Base-by-base conservation (phyloP, 1,140 invertebrate species). In the Chrysoperla carnea region DNA sequence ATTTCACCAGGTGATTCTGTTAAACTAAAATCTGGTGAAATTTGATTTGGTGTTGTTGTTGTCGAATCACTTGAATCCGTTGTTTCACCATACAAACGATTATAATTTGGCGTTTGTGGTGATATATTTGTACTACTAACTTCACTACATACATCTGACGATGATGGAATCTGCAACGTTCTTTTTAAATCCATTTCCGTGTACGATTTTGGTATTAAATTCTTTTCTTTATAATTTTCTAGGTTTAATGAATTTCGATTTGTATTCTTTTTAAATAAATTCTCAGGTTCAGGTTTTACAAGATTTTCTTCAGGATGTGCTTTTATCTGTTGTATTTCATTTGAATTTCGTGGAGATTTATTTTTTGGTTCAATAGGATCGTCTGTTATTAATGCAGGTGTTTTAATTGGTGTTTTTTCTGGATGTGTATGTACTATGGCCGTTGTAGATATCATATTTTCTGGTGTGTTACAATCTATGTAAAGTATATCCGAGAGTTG, bases 391-490 rank as follows among this genome's bases (percentile, higher is more conserved):
- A 11, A 9, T 11, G n/a, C 8, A 11, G 8, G 31, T 12, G n/a
- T 33, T 23, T 23, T 23, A 23, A 23, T 23, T 23, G 17, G 17
- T 33, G 31, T 11, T 33, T 33, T 33, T 33, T 33, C 31, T 33
- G 55, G 52, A 41, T 44, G 29, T 2, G 47, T 29, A 37, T 59
- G 57, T 11, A 59, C 46, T 7, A 55, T 40, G 4, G 55, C 57
- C n/a, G 47, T 48, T 14, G 49, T 53, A 6, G 55, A 33, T 9
- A 33, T 33, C 31, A 48, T 50, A 43, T 60, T 68, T 37, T 74
- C 70, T 1, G 72, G 71, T 7, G 72, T 74, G 40, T 64, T 70
- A 42, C 70, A 72, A 51, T 76, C 75, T 43, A 77, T 77, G 54
- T 68, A 77, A 29, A 73, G 70, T 44, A 77, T 69, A 46, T 72